Evolutionary conservation across 2,888 invertebrate species (phyloP).

Genomic region (Dryadula phaetusa): DNA sequence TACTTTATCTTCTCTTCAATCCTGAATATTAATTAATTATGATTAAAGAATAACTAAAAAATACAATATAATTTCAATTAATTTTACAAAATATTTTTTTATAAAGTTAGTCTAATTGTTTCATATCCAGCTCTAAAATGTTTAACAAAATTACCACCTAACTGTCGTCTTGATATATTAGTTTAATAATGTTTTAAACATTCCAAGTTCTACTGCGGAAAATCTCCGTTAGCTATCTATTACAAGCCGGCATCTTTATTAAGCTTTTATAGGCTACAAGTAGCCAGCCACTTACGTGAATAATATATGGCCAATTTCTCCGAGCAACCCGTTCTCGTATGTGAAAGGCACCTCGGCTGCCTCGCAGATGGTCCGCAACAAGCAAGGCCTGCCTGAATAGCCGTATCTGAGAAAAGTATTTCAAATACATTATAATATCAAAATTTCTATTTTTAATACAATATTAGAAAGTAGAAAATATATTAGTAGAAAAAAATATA

Average conservation of each 20-base stretch:
- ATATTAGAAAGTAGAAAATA: constrained; percentile 20
- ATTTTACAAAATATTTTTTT: not conserved
- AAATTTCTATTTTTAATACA: constrained; percentile 18
- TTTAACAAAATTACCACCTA: not conserved
- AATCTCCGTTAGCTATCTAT: constrained; percentile 40
- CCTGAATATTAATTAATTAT: not conserved
- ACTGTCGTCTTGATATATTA: constrained; percentile 2
- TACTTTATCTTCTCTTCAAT: too few relatives aligned
- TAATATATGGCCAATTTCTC: constrained; percentile 89
- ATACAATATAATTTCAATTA: not conserved
- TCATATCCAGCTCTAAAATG: not conserved
- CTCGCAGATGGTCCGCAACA: constrained; percentile 91
- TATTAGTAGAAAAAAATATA: too few relatives aligned
- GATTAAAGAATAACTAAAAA: not conserved
- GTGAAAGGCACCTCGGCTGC: constrained; percentile 87
- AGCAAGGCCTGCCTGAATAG: constrained; percentile 87
- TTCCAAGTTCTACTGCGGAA: constrained; percentile 31
- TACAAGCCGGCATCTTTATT: constrained; percentile 41
- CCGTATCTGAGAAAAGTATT: constrained; percentile 80
- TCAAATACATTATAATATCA: constrained; percentile 38
- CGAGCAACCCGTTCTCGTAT: constrained; percentile 88
- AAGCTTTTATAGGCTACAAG: constrained; percentile 46
- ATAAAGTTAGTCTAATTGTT: not conserved
- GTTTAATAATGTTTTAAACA: constrained; percentile 18
- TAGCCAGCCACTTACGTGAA: constrained; percentile 87